These are phyloP conservation scores for Drosophila azteca DNA, from an alignment of 1,140 invertebrate species.

Conservation along the genomic window DNA sequence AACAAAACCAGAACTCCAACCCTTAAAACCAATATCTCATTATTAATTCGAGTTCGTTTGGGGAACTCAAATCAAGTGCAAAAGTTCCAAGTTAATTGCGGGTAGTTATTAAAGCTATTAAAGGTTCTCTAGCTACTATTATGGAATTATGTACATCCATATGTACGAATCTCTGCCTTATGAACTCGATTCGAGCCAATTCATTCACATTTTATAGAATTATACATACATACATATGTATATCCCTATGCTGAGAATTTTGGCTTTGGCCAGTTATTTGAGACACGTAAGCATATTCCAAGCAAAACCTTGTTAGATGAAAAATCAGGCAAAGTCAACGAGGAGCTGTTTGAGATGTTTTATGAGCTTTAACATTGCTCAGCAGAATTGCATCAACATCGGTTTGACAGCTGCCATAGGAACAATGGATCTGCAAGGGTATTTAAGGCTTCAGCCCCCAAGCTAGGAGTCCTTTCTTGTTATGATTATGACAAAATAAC, in stretches of 20 bases:
- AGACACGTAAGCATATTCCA: too few relatives aligned
- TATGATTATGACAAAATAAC: slow-evolving; percentile 57
- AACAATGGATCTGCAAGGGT: background rate
- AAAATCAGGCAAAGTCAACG: background rate
- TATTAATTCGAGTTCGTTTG: slow-evolving; percentile 16
- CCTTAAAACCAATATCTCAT: slow-evolving; percentile 2
- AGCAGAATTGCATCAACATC: too few relatives aligned
- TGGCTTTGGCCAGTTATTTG: too few relatives aligned
- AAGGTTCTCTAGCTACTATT: too few relatives aligned
- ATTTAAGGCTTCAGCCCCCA: slow-evolving; percentile 11
- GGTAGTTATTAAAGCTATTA: slow-evolving; percentile 14
- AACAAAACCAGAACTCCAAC: slow-evolving; percentile 18
- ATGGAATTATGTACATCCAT: too few relatives aligned
- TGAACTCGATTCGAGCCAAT: too few relatives aligned
- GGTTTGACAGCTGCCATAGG: too few relatives aligned
- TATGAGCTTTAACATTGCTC: too few relatives aligned
- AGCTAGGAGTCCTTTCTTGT: slow-evolving; percentile 39
- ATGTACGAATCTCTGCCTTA: too few relatives aligned
- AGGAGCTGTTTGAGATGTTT: background rate
- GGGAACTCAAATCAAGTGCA: slow-evolving; percentile 17
- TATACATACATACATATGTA: too few relatives aligned
- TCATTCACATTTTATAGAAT: too few relatives aligned
- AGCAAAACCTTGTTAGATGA: slow-evolving; percentile 5
- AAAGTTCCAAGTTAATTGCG: slow-evolving; percentile 30
- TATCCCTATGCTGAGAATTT: too few relatives aligned